phyloP scores from a whole-genome alignment of 2,113 vertebrate species.

The Gadus macrocephalus region DNA sequence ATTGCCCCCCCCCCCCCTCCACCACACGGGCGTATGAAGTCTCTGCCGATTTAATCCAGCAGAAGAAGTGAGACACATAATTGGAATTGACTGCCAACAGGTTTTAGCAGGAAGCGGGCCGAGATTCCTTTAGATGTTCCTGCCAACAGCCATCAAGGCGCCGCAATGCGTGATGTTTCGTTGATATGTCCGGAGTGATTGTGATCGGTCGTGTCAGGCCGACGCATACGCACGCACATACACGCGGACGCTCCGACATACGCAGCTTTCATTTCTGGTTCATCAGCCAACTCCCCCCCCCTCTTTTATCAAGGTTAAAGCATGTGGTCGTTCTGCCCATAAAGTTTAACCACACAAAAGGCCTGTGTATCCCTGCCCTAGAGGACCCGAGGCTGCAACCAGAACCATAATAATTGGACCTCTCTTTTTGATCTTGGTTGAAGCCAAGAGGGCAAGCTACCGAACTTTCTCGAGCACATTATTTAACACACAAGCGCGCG shows the following conservation, averaged over 20 bases:
- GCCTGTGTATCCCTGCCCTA: neutral
- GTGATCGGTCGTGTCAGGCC: constrained; percentile 10
- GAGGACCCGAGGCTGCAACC: constrained; percentile 14
- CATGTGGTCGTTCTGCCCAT: neutral
- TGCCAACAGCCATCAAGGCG: constrained; percentile 38
- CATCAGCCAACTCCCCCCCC: no score
- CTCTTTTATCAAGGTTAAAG: neutral
- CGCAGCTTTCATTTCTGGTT: no score
- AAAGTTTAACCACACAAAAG: constrained; percentile 3
- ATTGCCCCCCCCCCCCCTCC: no score
- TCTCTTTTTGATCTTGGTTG: constrained; percentile 6
- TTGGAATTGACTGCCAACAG: constrained; percentile 40
- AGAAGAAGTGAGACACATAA: constrained; percentile 41
- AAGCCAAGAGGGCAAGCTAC: constrained; percentile 17
- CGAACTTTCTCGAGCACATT: neutral
- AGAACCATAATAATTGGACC: constrained; percentile 16
- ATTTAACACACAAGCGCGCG: neutral
- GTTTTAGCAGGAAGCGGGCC: constrained; percentile 32
- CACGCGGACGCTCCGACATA: neutral
- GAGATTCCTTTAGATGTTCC: constrained; percentile 22
- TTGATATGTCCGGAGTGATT: constrained; percentile 13
- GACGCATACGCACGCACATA: neutral
- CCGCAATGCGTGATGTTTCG: constrained; percentile 16
- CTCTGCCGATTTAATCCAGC: constrained; percentile 43
- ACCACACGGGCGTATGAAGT: neutral